Evolutionary conservation across 2,888 invertebrate genomes (phyloP).

Genomic region (Panzeria rudis): DNA sequence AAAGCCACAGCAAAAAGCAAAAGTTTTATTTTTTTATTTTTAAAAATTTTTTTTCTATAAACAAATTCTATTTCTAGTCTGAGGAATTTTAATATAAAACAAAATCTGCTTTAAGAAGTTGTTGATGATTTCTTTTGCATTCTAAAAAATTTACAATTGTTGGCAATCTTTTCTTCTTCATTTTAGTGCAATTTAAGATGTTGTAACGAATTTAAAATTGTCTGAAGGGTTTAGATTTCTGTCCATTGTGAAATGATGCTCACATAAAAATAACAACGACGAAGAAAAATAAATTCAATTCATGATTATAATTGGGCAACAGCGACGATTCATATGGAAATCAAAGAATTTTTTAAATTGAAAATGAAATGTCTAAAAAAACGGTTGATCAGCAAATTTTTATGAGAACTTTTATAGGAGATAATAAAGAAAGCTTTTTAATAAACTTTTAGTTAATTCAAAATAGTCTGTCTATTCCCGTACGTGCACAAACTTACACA

Average conservation of each 20-base stretch:
- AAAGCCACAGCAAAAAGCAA: constrained; percentile 57
- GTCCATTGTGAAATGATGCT: constrained; percentile 17
- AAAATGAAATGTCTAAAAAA: neutral
- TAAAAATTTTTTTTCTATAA: constrained; percentile 6
- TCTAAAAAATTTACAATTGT: constrained; percentile 40
- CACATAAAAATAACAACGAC: neutral
- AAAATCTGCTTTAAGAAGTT: constrained; percentile 31
- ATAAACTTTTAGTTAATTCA: no score
- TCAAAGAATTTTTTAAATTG: neutral
- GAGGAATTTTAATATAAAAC: constrained; percentile 47
- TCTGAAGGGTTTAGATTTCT: constrained; percentile 33
- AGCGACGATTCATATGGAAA: neutral
- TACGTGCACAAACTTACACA: no score
- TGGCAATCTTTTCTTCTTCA: constrained; percentile 33
- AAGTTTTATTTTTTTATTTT: constrained; percentile 61
- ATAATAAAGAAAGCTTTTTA: neutral
- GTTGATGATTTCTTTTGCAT: constrained; percentile 37
- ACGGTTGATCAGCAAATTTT: neutral
- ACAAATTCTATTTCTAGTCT: constrained; percentile 55
- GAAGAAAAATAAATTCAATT: neutral
- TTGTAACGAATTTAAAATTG: constrained; percentile 59
- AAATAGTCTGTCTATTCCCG: no score
- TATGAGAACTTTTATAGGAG: neutral
- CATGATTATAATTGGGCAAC: constrained; percentile 6
- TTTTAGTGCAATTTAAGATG: constrained; percentile 52